These are phyloP conservation scores for Echeneis naucrates DNA, from an alignment of 2,797 vertebrate species.

Conservation along the genomic window DNA sequence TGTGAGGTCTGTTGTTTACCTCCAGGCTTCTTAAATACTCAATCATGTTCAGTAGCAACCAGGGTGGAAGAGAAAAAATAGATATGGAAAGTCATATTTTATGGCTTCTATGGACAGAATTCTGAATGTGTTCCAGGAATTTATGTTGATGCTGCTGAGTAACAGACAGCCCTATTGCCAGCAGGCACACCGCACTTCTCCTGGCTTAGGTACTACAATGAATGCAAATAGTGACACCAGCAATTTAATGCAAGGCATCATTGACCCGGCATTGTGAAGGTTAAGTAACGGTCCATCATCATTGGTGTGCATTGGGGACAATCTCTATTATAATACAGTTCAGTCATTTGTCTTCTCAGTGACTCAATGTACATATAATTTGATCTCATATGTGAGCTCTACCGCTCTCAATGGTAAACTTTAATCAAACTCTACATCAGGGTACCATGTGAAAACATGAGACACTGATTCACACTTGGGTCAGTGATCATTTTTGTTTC, in stretches of 20 bases:
- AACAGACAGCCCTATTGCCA: slow-evolving; percentile 38
- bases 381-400: neutral
- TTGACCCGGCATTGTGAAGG: slow-evolving; percentile 39
- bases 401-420: neutral
- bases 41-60: slow-evolving; percentile 58
- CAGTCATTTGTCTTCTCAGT: slow-evolving; percentile 31
- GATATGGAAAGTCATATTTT: slow-evolving; percentile 61
- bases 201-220: slow-evolving; percentile 2
- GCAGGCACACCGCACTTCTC: slow-evolving; percentile 22
- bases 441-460: neutral
- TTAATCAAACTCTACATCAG: slow-evolving; percentile 25
- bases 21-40: slow-evolving; percentile 59
- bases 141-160: slow-evolving; percentile 56
- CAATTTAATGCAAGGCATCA: slow-evolving; percentile 28
- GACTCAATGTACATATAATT: slow-evolving; percentile 34
- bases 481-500: too few relatives aligned
- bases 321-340: slow-evolving; percentile 10
- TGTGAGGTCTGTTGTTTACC: slow-evolving; percentile 57
- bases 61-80: slow-evolving; percentile 41
- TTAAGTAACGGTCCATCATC: slow-evolving; percentile 41
- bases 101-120: slow-evolving; percentile 57
- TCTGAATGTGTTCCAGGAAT: slow-evolving; percentile 54
- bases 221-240: slow-evolving; percentile 43
- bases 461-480: too few relatives aligned
- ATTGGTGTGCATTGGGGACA: slow-evolving; percentile 16